Evolutionary conservation across 2,888 invertebrate species (phyloP), one percentile per base, ranked within the genome.

Genomic region (Oxytorus armatus): DNA sequence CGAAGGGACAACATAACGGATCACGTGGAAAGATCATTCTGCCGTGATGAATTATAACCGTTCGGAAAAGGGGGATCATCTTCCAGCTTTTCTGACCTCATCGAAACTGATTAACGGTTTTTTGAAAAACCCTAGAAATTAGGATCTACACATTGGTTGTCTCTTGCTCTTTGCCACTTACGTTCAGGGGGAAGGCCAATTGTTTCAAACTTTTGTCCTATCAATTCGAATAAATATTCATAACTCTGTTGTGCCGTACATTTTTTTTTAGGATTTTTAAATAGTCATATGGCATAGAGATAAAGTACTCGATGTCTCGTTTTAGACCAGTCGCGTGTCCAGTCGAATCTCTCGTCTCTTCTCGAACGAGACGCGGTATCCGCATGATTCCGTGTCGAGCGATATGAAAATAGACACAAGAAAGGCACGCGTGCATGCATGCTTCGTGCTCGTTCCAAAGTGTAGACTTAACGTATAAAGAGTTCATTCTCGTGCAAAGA

Each of bases 321-420:
- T 77, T 82, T 82, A 81, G 81, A 78, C 55, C 74, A 57, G 76
- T 82, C 82, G 68, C 77, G 77, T 78, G 77, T 72, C 74, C 82
- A 76, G 69, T 82, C 82, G 68, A 75, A 74, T 78, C 75, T 72
- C 74, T 81, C 73, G 69, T 72, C 75, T 59, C 57, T 68, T 61
- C 66, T 77, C 57, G 59, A 61, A 74, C 11, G 10, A 21, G 53
- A 78, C 49, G 42, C 53, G 66, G 75, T 66, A 65, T 74, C 73
- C 73, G 66, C 73, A 53, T 68, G 61, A 78, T 55, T 74, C 68
- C 63, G 79, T 53, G 79, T 53, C 76, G 76, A 79, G 70, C 77
- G 72, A 78, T 82, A 82, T 82, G 78, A 82, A 82, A 82, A 82
- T 82, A 82, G 82, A 82, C 76, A 59, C 69, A 65, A 55, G 74